phyloP scores from a whole-genome alignment of 1,140 invertebrate species.

The Monochamus saltuarius region DNA sequence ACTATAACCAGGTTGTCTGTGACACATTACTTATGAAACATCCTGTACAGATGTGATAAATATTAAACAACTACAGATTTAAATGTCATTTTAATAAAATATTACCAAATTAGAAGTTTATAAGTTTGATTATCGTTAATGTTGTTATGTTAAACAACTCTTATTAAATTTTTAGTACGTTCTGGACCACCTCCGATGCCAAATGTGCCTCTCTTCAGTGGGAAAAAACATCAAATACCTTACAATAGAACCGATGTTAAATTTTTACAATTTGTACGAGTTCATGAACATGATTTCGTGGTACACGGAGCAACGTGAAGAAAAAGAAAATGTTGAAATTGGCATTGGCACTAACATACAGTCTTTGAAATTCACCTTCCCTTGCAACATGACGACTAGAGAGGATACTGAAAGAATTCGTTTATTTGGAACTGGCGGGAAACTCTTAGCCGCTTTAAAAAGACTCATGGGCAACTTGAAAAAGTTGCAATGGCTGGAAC shows the following conservation, averaged over 20 bases:
- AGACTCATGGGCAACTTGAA: conserved; percentile 69
- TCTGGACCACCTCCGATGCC: conserved; percentile 73
- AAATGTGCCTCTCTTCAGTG: conserved; percentile 70
- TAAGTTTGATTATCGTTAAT: no score
- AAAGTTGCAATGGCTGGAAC: conserved; percentile 65
- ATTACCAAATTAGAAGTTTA: no score
- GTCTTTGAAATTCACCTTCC: conserved; percentile 74
- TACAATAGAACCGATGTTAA: conserved; percentile 72
- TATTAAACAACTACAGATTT: no score
- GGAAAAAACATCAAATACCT: conserved; percentile 68
- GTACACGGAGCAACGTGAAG: conserved; percentile 60
- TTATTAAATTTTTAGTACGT: conserved; percentile 59
- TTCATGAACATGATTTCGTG: conserved; percentile 80
- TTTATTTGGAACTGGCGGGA: conserved; percentile 77
- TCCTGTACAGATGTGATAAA: no score
- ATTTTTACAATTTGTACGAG: conserved; percentile 82
- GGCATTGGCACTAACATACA: conserved; percentile 62
- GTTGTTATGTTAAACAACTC: background rate
- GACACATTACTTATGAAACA: no score
- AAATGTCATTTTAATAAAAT: no score
- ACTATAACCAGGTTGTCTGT: no score
- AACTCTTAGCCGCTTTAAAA: conserved; percentile 68
- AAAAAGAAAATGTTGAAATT: conserved; percentile 41
- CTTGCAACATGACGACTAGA: conserved; percentile 70
- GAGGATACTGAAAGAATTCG: conserved; percentile 61